These are phyloP conservation scores for Aricia artaxerxes DNA, from an alignment of 2,888 invertebrate species.

Conservation along the genomic window DNA sequence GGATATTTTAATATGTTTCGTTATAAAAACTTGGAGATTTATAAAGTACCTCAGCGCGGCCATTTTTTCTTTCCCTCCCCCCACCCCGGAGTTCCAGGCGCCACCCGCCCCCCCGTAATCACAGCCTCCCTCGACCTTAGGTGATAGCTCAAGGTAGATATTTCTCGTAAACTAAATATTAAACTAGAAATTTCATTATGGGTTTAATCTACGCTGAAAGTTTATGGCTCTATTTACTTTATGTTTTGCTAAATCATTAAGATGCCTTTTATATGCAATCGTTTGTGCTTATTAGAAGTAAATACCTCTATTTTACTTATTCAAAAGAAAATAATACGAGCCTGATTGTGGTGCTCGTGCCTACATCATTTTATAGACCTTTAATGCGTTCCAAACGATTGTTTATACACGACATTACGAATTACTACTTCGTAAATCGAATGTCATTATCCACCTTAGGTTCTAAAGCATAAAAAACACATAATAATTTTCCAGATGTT, in stretches of 20 bases:
- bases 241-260: background rate
- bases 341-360: too few relatives aligned
- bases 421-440: too few relatives aligned
- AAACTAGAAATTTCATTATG: constrained; percentile 30
- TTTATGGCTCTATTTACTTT: background rate
- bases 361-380: too few relatives aligned
- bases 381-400: too few relatives aligned
- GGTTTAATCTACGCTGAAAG: constrained; percentile 24
- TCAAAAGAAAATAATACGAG: too few relatives aligned
- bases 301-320: too few relatives aligned
- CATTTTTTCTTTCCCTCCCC: constrained; percentile 60
- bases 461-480: too few relatives aligned
- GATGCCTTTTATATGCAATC: background rate
- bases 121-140: constrained; percentile 56
- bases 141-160: constrained; percentile 49
- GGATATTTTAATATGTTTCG: constrained; percentile 28
- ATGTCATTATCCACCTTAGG: too few relatives aligned
- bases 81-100: constrained; percentile 42
- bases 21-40: constrained; percentile 42
- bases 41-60: constrained; percentile 50
- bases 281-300: too few relatives aligned
- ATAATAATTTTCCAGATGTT: background rate
- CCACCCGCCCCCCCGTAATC: constrained; percentile 46
- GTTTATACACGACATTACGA: too few relatives aligned
- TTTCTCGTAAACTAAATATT: constrained; percentile 38